Evolutionary conservation across 1,140 invertebrate species (phyloP).

Genomic region (Ceratitis capitata): DNA sequence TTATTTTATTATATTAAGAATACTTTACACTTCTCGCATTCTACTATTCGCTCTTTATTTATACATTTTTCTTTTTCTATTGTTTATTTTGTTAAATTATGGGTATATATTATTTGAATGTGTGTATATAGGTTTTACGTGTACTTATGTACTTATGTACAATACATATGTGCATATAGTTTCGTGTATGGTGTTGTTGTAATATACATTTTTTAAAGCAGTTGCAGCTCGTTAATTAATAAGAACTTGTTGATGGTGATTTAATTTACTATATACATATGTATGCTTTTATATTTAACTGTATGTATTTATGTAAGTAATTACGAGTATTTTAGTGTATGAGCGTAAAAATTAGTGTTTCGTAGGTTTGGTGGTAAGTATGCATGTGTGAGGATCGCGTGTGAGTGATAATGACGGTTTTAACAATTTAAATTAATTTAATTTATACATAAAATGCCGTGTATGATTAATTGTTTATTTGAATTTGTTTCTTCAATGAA

Average conservation of each 20-base stretch:
- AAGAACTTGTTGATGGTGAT: neutral
- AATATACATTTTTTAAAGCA: too few relatives aligned
- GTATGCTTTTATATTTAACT: neutral
- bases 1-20: neutral
- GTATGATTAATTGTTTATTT: neutral
- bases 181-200: too few relatives aligned
- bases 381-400: too few relatives aligned
- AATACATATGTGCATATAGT: neutral
- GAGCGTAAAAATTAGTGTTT: neutral
- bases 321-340: neutral
- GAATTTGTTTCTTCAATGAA: neutral
- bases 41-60: neutral
- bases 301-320: neutral
- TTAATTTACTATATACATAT: slow-evolving; percentile 11
- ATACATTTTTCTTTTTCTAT: neutral
- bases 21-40: neutral
- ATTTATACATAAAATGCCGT: neutral
- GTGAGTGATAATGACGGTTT: too few relatives aligned
- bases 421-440: slow-evolving; percentile 16
- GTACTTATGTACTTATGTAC: neutral
- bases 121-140: neutral
- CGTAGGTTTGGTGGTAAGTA: neutral
- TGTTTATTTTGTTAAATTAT: neutral
- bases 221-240: neutral
- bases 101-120: neutral